These are phyloP conservation scores for Pangasius djambal DNA, from an alignment of 2,797 vertebrate species.

Conservation along the genomic window DNA sequence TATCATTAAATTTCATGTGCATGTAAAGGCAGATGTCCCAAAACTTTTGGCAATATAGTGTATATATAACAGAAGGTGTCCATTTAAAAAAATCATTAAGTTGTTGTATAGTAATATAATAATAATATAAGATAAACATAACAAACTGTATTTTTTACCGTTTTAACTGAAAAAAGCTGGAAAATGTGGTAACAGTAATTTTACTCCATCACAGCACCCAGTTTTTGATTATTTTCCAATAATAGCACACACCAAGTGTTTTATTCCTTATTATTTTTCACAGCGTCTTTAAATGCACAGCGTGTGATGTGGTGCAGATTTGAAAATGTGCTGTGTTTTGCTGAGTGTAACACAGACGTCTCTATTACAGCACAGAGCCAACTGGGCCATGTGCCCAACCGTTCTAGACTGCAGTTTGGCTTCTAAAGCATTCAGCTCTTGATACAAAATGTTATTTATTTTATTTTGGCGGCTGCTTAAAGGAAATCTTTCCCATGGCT, in stretches of 20 bases:
- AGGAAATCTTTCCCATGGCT: not conserved
- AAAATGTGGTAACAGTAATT: not conserved
- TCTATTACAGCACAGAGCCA: not conserved
- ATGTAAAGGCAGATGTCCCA: no score
- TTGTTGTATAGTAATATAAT: not conserved
- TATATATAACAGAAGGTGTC: not conserved
- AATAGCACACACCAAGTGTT: not conserved
- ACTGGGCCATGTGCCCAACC: constrained; percentile 37
- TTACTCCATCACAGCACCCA: no score
- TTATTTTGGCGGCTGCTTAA: constrained; percentile 17
- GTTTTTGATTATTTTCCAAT: not conserved
- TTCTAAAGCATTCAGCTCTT: constrained; percentile 25
- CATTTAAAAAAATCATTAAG: not conserved
- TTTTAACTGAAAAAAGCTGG: not conserved
- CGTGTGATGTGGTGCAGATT: not conserved
- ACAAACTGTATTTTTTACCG: not conserved
- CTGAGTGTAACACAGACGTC: constrained; percentile 28
- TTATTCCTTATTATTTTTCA: not conserved
- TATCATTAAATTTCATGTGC: no score
- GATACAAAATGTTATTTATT: constrained; percentile 40
- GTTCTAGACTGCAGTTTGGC: constrained; percentile 25
- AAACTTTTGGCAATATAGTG: no score
- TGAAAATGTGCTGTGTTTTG: constrained; percentile 24
- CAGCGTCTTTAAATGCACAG: not conserved
- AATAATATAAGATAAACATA: not conserved